These are phyloP conservation scores for Picus viridis DNA, from an alignment of 2,797 vertebrate species.

Conservation along the genomic window DNA sequence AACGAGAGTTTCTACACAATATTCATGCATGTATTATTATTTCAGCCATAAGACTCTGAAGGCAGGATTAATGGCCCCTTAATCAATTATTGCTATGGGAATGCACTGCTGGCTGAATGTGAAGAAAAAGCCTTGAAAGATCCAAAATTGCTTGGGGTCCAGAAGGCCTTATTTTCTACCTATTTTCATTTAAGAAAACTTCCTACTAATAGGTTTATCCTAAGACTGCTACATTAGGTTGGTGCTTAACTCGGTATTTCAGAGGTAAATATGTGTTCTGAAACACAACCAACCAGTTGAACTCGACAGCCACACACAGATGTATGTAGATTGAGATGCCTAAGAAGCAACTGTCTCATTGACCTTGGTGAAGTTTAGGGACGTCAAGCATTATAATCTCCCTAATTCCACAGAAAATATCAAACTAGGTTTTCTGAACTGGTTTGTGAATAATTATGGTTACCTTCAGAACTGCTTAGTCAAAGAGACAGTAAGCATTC, in stretches of 20 bases:
- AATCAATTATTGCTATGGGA: neutral
- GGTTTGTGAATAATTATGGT: neutral
- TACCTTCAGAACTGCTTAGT: neutral
- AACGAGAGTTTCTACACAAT: neutral
- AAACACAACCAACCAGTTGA: neutral
- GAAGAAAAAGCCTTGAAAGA: neutral
- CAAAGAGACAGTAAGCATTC: neutral
- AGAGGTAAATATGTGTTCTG: neutral
- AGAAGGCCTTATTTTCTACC: neutral
- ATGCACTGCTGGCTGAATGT: neutral
- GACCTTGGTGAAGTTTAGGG: neutral
- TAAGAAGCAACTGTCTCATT: neutral
- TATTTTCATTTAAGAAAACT: neutral
- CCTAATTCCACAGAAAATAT: neutral
- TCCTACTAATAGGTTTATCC: neutral
- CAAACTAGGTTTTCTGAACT: neutral
- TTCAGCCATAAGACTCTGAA: neutral
- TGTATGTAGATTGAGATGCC: neutral
- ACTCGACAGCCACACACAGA: neutral
- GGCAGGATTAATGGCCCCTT: neutral
- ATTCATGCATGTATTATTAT: neutral
- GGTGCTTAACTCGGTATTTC: neutral
- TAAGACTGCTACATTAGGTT: neutral
- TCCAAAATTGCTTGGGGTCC: neutral
- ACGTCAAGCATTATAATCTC: neutral